Conservation (phyloP, 2,797 vertebrate species). For the Pyrrhura leucotis region DNA sequence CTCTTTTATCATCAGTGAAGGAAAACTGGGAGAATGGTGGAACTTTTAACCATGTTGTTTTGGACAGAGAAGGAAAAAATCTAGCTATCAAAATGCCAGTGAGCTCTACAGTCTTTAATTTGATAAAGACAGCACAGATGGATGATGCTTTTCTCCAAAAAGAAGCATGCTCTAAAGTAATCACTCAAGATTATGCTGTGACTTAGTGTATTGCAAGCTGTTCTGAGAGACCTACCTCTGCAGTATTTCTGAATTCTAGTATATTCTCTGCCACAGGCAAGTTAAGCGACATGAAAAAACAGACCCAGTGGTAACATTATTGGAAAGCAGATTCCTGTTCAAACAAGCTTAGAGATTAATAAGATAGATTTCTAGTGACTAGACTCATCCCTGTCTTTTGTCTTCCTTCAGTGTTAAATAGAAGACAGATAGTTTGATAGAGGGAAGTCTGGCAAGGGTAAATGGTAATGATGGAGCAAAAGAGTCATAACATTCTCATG, state of each 20-base stretch:
- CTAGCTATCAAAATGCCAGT: background rate
- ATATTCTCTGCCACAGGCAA: conserved; percentile 6
- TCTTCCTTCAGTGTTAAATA: background rate
- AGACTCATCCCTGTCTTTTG: conserved; percentile 54
- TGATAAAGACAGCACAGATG: background rate
- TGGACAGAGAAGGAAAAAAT: background rate
- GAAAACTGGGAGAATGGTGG: background rate
- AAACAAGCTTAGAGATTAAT: conserved; percentile 52
- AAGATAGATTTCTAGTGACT: conserved; percentile 36
- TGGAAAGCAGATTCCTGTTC: conserved; percentile 68
- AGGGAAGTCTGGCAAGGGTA: conserved; percentile 34
- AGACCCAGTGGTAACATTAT: conserved; percentile 46
- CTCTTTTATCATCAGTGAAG: background rate
- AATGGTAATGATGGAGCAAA: background rate
- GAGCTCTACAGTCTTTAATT: background rate
- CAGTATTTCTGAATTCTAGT: conserved; percentile 11
- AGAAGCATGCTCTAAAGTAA: background rate
- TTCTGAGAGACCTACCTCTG: background rate
- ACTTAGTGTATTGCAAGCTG: background rate
- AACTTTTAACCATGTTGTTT: background rate
- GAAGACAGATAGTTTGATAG: conserved; percentile 36
- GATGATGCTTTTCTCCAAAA: background rate
- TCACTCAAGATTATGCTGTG: background rate
- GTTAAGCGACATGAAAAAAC: conserved; percentile 6
- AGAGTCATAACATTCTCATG: conserved; percentile 35